Conservation (phyloP, 1,140 invertebrate species). For the Palaemon carinicauda region DNA sequence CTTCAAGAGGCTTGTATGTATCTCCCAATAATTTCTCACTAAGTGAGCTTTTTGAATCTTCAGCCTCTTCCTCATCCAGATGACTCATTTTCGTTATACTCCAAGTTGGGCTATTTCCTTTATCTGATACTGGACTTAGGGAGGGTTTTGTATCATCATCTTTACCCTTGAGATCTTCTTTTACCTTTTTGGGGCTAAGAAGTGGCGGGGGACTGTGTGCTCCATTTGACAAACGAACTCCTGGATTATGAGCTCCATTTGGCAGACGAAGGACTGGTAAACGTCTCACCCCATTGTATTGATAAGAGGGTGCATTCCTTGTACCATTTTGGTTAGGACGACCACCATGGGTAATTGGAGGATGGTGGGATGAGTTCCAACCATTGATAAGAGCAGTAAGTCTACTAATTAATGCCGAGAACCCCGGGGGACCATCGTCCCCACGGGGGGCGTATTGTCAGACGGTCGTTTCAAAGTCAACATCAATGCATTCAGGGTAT, state of each 20-base stretch:
- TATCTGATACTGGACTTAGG: constrained; percentile 35
- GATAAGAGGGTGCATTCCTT: neutral
- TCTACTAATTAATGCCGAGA: constrained; percentile 49
- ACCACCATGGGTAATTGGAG: neutral
- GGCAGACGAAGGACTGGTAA: constrained; percentile 37
- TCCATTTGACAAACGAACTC: constrained; percentile 41
- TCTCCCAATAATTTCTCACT: constrained; percentile 26
- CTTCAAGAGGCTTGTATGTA: constrained; percentile 38
- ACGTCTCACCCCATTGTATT: constrained; percentile 41
- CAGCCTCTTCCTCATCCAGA: constrained; percentile 37
- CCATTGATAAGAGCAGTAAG: constrained; percentile 49
- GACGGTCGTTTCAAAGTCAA: constrained; percentile 59
- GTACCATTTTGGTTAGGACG: constrained; percentile 26
- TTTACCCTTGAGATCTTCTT: constrained; percentile 3
- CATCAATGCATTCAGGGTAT: constrained; percentile 57
- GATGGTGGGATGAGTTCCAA: constrained; percentile 32
- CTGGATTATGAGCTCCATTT: constrained; percentile 46
- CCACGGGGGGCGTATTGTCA: constrained; percentile 60
- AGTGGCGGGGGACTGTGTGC: constrained; percentile 42
- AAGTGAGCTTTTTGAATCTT: constrained; percentile 22
- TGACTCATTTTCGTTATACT: constrained; percentile 44
- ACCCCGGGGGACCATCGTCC: constrained; percentile 53
- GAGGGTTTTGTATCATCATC: constrained; percentile 34
- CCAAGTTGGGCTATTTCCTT: constrained; percentile 45
- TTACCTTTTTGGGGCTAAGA: constrained; percentile 28